Conservation (phyloP, 1,140 invertebrate species). For the Drosophila bifasciata region DNA sequence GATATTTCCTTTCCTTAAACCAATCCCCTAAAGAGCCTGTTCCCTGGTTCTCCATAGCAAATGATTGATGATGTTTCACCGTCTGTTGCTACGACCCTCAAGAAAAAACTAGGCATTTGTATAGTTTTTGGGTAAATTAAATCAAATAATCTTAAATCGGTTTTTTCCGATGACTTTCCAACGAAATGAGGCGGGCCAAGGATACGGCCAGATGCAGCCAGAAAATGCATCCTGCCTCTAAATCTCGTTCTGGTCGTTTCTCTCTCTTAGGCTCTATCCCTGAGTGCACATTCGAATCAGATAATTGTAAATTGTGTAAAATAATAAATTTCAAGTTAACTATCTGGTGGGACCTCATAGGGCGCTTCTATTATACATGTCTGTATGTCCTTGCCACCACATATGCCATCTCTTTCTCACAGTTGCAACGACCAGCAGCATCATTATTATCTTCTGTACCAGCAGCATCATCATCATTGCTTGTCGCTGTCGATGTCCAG, state of each 20-base stretch:
- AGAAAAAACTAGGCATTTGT: too few species aligned
- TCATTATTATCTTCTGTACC: slow-evolving; percentile 11
- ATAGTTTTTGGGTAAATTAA: slow-evolving; percentile 48
- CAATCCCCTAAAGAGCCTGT: slow-evolving; percentile 19
- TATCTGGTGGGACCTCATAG: slow-evolving; percentile 73
- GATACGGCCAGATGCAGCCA: neutral
- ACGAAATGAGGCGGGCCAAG: slow-evolving; percentile 32
- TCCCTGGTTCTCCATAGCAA: slow-evolving; percentile 14
- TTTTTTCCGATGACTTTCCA: slow-evolving; percentile 41
- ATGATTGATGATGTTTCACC: slow-evolving; percentile 32
- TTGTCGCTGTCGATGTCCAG: slow-evolving; percentile 51
- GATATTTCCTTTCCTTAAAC: slow-evolving; percentile 15
- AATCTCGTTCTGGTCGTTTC: slow-evolving; percentile 34
- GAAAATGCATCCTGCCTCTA: slow-evolving; percentile 39
- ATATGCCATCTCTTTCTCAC: neutral
- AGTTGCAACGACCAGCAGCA: slow-evolving; percentile 28
- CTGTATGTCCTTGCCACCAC: neutral
- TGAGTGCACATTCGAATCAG: slow-evolving; percentile 78
- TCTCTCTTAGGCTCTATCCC: neutral
- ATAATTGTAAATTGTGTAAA: slow-evolving; percentile 83
- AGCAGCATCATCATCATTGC: slow-evolving; percentile 26
- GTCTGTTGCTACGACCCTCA: too few species aligned
- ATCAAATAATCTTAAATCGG: slow-evolving; percentile 72
- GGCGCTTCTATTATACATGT: slow-evolving; percentile 73
- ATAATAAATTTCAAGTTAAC: slow-evolving; percentile 83